A percentile compares a stretch with the other conserved stretches of the same genome.
These are phyloP conservation scores for Tineola bisselliella DNA, from an alignment of 2,888 invertebrate genomes.

Conservation along the genomic window DNA sequence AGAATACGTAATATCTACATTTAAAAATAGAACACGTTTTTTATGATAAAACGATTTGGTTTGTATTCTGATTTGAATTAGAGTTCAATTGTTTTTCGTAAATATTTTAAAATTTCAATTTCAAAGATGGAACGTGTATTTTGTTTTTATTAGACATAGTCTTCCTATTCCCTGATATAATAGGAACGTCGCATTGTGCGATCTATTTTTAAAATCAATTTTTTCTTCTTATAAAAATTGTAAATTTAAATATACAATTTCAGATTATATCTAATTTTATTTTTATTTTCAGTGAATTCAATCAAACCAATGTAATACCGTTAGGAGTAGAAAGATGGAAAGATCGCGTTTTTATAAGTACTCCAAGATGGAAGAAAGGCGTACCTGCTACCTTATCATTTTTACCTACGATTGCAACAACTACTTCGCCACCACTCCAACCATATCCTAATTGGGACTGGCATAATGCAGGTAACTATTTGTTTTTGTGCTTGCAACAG, in stretches of 20 bases:
- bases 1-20: conserved; percentile 5
- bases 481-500: background rate
- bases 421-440: conserved; percentile 67
- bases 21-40: conserved; percentile 16
- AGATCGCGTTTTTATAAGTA: conserved; percentile 76
- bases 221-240: too few relatives aligned
- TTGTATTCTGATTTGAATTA: too few relatives aligned
- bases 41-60: too few relatives aligned
- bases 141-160: too few relatives aligned
- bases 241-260: too few relatives aligned
- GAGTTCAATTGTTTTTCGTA: too few relatives aligned
- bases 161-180: conserved; percentile 17
- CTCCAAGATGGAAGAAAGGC: conserved; percentile 81
- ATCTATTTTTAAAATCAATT: too few relatives aligned
- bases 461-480: conserved; percentile 60
- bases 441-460: conserved; percentile 83
- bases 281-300: conserved; percentile 58
- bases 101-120: too few relatives aligned
- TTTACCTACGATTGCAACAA: conserved; percentile 65
- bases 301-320: conserved; percentile 78
- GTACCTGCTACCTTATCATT: conserved; percentile 78
- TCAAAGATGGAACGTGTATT: too few relatives aligned
- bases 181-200: too few relatives aligned
- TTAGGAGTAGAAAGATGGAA: conserved; percentile 77
- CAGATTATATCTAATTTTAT: too few relatives aligned